These are phyloP conservation scores for Phyllostomus hastatus DNA, from an alignment of 2,113 vertebrate species.

Conservation along the genomic window DNA sequence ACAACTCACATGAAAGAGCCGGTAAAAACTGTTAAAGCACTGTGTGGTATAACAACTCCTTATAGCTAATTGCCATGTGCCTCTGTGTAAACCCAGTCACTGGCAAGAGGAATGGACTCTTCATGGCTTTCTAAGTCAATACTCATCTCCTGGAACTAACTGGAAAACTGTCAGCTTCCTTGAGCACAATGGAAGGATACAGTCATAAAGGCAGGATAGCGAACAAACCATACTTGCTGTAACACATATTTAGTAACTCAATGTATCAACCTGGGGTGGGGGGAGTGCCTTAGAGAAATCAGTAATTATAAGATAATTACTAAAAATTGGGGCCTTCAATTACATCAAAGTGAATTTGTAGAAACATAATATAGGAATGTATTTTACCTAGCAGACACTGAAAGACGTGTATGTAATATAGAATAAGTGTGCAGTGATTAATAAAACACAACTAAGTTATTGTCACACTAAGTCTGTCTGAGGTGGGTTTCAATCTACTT, in stretches of 20 bases:
- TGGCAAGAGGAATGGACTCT: background rate
- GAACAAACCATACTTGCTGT: background rate
- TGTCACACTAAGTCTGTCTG: background rate
- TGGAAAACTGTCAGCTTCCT: background rate
- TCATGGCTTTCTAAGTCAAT: background rate
- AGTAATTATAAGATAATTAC: background rate
- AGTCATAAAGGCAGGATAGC: background rate
- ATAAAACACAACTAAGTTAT: background rate
- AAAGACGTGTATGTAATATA: background rate
- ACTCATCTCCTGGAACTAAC: background rate
- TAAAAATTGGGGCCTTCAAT: background rate
- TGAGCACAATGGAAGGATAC: background rate
- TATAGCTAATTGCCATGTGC: background rate
- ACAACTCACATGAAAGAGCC: background rate
- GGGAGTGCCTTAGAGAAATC: background rate
- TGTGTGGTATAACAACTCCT: background rate
- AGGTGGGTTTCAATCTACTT: background rate
- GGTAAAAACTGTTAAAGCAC: background rate
- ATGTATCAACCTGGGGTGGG: background rate
- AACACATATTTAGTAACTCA: background rate
- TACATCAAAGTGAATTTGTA: background rate
- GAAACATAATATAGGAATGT: background rate
- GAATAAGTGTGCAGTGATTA: background rate
- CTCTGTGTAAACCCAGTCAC: background rate
- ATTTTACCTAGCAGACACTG: background rate